Conservation (phyloP, 2,797 vertebrate species). For the Helostoma temminkii region DNA sequence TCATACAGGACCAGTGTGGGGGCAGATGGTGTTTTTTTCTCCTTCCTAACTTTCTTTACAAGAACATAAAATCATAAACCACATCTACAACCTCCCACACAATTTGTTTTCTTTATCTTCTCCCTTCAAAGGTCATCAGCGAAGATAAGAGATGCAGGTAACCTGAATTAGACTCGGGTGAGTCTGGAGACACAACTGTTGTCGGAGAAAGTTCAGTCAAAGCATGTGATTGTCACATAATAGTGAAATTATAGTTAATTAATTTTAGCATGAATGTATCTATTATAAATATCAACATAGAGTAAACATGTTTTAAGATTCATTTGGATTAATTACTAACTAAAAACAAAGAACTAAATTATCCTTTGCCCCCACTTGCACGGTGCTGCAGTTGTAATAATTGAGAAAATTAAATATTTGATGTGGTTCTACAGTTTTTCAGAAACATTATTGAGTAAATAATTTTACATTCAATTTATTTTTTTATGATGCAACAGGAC, state of each 20-base stretch:
- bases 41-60: constrained; percentile 83
- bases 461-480: neutral
- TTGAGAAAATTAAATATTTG: neutral
- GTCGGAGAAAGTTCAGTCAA: constrained; percentile 52
- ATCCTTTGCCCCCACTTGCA: no score
- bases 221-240: constrained; percentile 23
- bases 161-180: constrained; percentile 71
- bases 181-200: constrained; percentile 42
- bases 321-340: neutral
- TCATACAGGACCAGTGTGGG: constrained; percentile 75
- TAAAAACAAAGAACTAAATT: neutral
- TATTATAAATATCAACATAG: neutral
- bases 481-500: neutral
- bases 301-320: constrained; percentile 1
- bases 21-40: constrained; percentile 79
- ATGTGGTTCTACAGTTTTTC: neutral
- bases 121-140: constrained; percentile 93
- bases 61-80: constrained; percentile 92
- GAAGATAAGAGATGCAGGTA: constrained; percentile 82
- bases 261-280: neutral
- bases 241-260: neutral
- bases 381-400: neutral
- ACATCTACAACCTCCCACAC: constrained; percentile 92
- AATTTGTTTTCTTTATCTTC: constrained; percentile 84
- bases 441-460: neutral